Conservation (phyloP, 2,113 vertebrate species). For the Pteronura brasiliensis region DNA sequence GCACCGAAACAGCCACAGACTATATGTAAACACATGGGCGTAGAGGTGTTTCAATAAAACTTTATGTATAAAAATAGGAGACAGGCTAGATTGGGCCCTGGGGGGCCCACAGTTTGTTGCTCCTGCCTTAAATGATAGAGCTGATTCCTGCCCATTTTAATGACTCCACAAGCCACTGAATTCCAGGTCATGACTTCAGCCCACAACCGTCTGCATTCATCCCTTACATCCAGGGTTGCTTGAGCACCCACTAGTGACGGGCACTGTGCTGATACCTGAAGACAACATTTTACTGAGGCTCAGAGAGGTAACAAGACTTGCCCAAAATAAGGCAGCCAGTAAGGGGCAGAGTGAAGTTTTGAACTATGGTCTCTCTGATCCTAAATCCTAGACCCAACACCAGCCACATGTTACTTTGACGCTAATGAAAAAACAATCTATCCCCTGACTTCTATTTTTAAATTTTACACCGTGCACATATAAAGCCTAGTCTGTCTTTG, state of each 20-base stretch:
- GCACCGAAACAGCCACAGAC: neutral
- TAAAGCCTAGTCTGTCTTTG: neutral
- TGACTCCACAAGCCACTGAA: neutral
- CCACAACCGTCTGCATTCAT: neutral
- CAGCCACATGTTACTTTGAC: neutral
- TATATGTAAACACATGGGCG: neutral
- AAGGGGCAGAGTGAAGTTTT: neutral
- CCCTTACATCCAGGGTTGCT: neutral
- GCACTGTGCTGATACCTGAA: neutral
- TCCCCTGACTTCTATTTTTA: neutral
- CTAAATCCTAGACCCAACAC: neutral
- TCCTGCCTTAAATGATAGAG: neutral
- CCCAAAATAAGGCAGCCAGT: neutral
- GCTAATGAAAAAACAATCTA: accelerated
- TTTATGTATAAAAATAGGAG: neutral
- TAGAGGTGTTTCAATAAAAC: neutral
- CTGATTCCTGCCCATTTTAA: neutral
- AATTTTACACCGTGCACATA: neutral
- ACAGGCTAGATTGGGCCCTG: neutral
- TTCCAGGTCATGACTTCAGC: neutral
- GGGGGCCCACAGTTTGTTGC: neutral
- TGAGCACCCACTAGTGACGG: too few relatives aligned
- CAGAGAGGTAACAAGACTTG: neutral
- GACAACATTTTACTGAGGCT: neutral
- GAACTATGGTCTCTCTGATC: neutral